Percentiles rank a stretch among this genome's conserved stretches.
phyloP scores from a whole-genome alignment of 2,113 vertebrate genomes.

The Pseudopodoces humilis region DNA sequence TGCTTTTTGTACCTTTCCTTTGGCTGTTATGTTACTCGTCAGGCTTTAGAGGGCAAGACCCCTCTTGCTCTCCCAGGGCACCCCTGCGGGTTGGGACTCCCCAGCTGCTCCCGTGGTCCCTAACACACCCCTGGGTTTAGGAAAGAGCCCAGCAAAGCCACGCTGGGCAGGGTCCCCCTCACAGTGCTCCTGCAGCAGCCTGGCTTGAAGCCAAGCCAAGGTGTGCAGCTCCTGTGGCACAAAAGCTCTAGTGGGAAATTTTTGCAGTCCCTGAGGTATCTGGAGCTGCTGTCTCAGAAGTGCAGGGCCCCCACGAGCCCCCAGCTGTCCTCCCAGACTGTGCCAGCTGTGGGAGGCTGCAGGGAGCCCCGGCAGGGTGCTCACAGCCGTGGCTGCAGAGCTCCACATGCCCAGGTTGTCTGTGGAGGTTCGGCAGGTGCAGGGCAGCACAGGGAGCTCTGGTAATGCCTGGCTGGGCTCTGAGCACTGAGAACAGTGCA shows the following conservation, averaged over 20 bases:
- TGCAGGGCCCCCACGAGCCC: neutral
- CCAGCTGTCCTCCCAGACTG: neutral
- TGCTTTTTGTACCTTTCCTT: neutral
- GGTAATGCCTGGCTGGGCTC: fast-evolving
- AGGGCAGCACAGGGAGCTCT: neutral
- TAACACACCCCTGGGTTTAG: neutral
- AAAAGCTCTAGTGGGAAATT: neutral
- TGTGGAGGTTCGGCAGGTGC: fast-evolving
- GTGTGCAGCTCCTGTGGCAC: neutral
- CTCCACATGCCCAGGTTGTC: fast-evolving
- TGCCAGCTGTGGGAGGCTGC: fast-evolving
- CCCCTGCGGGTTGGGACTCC: neutral
- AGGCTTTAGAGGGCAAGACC: neutral
- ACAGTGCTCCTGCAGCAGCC: neutral
- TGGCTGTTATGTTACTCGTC: neutral
- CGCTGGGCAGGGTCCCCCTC: fast-evolving
- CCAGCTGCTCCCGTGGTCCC: neutral
- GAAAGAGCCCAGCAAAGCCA: neutral
- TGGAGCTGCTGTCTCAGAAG: neutral
- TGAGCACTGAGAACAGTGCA: neutral
- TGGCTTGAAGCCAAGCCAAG: neutral
- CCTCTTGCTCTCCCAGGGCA: neutral
- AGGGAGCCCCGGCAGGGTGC: neutral
- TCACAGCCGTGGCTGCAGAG: neutral
- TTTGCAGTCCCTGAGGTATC: neutral